Evolutionary conservation across 2,113 vertebrate genomes (phyloP), one percentile per base, ranked within the genome.

Genomic region (Gavia stellata): DNA sequence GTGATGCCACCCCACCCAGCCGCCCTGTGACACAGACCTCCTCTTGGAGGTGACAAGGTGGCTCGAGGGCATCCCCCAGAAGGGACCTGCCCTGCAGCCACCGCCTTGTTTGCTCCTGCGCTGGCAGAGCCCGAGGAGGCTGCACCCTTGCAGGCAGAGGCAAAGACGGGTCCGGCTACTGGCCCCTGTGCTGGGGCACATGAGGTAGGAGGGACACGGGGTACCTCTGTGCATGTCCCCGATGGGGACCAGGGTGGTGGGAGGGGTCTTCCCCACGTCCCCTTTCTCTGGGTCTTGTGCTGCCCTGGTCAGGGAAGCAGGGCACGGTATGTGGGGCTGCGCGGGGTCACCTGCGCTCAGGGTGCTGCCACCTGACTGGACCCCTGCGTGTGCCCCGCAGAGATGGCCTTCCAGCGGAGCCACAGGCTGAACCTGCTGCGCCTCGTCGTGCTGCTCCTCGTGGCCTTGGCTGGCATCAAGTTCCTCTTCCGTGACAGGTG

Each of bases 401-500:
- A n/a, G 15, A 98, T 98, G 98, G 85, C 90, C 7, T 91, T 96
- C 53, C 94, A 96, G 67, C 50, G 96, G 34, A 96, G 71, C 94
- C 96, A 97, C 90, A 94, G 94, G 68, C 88, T 98, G 83, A 95
- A 95, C 70, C n/a, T 96, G 25, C 66, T 98, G 95, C 97, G 95
- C 31, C 59, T 98, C 14, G 10, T 96, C 3, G 82, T 97, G 50
- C 63, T 97, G 53, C 88, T 95, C 45, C 87, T 98, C 3, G 84
- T 97, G 15, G 80, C 94, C 36, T 52, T 98, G 93, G 96, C 96
- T 0, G 90, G 94, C 66, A 93, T 98, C 83, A 98, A 97, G 75
- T 94, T 98, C 45, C 73, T 97, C 52, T 97, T 95, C 40, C 90
- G 68, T 3, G 96, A 96, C 95, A 98, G 97, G 98, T 98, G 58